phyloP scores from a whole-genome alignment of 2,113 vertebrate species.

The Syngnathus typhle region DNA sequence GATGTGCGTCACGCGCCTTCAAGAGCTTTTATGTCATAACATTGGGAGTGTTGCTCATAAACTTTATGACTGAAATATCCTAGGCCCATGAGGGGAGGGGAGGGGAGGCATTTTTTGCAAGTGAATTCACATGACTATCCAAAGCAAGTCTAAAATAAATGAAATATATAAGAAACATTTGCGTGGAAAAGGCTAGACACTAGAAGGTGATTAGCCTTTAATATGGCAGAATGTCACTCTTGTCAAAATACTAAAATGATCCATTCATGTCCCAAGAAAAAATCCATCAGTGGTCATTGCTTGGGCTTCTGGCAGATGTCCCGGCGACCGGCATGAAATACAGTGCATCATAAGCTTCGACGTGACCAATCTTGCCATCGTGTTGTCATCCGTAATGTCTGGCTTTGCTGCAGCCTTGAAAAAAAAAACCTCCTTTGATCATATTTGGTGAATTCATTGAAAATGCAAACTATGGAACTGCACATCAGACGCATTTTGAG shows the following conservation, averaged over 20 bases:
- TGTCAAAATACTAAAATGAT: background rate
- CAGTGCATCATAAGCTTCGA: background rate
- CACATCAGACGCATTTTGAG: no score
- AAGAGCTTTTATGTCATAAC: slow-evolving; percentile 9
- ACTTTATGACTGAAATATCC: background rate
- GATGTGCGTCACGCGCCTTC: background rate
- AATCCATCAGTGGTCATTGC: background rate
- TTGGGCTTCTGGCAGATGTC: background rate
- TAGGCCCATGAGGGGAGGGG: background rate
- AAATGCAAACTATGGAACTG: background rate
- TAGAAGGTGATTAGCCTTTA: background rate
- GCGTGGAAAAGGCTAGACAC: background rate
- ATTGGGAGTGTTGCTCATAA: background rate
- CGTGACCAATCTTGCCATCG: background rate
- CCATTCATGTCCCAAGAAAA: background rate
- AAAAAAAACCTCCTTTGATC: background rate
- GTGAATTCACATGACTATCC: background rate
- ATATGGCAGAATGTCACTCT: background rate
- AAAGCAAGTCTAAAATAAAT: background rate
- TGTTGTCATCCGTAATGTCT: background rate
- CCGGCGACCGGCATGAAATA: background rate
- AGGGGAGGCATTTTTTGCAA: background rate
- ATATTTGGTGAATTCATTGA: background rate
- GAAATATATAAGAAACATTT: background rate
- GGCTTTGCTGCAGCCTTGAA: background rate